Evolutionary conservation across 2,113 vertebrate species (phyloP), one percentile per base, ranked within the genome.

Genomic region (Dasyornis broadbenti): DNA sequence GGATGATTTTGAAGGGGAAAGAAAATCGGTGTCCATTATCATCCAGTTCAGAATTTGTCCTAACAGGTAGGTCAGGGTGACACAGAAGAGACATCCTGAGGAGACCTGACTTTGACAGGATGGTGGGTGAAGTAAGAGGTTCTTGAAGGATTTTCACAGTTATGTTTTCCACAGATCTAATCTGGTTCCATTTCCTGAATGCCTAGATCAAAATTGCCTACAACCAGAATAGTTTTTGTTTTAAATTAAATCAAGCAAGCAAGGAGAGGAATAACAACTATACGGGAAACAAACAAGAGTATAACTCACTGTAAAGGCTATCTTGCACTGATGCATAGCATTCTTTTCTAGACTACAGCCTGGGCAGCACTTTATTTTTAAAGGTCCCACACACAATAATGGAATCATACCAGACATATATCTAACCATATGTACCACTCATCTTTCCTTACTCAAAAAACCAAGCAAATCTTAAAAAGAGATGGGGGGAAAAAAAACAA

Each of bases 231-330:
- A 57, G 39, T 11, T 92, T 92, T 71, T 86, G 37, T 69, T 92
- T 72, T 69, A 84, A 89, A 94, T 84, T 78, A 92, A 92, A 90
- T 85, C 44, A 90, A 94, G 82, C 53, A 87, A 94, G 61, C 42
- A 79, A 79, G 42, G 39, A 94, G 44, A 89, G 27, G 82, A 95
- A 85, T 40, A 89, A 54, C 59, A 66, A 27, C 33, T 33, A 23
- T 14, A 37, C 0, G 3, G 70, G 53, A 89, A 47, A 92, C 39
- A 95, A 94, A 60, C 49, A 60, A 79, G 49, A 3, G 0, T 30
- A 61, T 69, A 91, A 79, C 28, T 91, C 57, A n/a, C 84, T 69
- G 22, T 50, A 72, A 89, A 70, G 70, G 37, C 45, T 80, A 85
- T 65, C 78, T 82, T 85, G 37, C 63, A 61, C 7, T 76, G 92